Evolutionary conservation across 2,113 vertebrate species (phyloP).

Genomic region (Xenopus tropicalis): UCB_Xtro_10.0 CM004445.2:77634501-77635000

Average conservation of each 20-base stretch:
- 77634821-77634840: slow-evolving; percentile 24
- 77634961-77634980: slow-evolving; percentile 47
- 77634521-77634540: too few species aligned
- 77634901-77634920: slow-evolving; percentile 38
- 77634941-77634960: slow-evolving; percentile 40
- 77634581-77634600: too few species aligned
- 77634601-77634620: too few species aligned
- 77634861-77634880: slow-evolving; percentile 28
- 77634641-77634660: too few species aligned
- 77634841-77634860: slow-evolving; percentile 27
- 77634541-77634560: too few species aligned
- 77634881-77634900: slow-evolving; percentile 31
- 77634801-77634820: neutral
- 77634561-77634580: too few species aligned
- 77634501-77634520: too few species aligned
- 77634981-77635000: slow-evolving; percentile 35
- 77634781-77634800: neutral
- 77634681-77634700: neutral
- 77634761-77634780: slow-evolving; percentile 22
- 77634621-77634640: too few species aligned
- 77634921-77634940: slow-evolving; percentile 45
- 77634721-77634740: slow-evolving; percentile 1
- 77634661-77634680: slow-evolving; percentile 12
- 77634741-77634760: slow-evolving; percentile 19
- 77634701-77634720: slow-evolving; percentile 9